Base-by-base conservation (phyloP, 2,888 invertebrate species). In the Heliconius cydno region DNA sequence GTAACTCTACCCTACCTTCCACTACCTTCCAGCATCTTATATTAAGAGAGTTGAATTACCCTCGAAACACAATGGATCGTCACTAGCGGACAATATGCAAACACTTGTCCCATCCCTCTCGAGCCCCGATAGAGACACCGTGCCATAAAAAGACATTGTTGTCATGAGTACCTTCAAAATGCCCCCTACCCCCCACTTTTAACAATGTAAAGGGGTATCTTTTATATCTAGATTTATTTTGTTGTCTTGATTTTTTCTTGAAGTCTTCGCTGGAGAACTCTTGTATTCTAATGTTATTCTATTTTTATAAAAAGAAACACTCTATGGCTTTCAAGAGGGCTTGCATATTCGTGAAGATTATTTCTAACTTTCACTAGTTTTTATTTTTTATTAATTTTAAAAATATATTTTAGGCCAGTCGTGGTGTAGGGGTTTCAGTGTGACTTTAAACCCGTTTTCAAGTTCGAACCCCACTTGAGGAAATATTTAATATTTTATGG, bases 1-100 rank as follows among this genome's bases (percentile, higher is more conserved):
- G 72, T 77, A 79, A 80, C 71, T 76, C 34, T 70, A 30, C 41
- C 41, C 52, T 19, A 52, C 52, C 19, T 52, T 52, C 52, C 79
- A 60, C 70, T 79, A 81, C 77, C 79, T 67, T 76, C 79, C 81
- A 81, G 78, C 82, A 82, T 80, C 79, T 72, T 52, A 66, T 83
- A 82, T 82, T 81, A 82, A 82, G 80, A 80, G 77, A 79, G 73
- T 80, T 84, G 77, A 80, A 86, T 86, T 70, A 82, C 82, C 84
- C 87, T 88, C 81, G 84, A 82, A 84, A 84, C 85, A 91, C 90
- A 90, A 91, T 91, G 88, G 88, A 85, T 88, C 88, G 88, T 87
- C 89, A 86, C 86, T 82, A 77, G 84, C 83, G 84, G 82, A 86
- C 87, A 86, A 86, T 85, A 83, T 83, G 76, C 79, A 79, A 77